Percentiles rank a stretch among this genome's conserved stretches.
Conservation (phyloP, 2,888 invertebrate genomes). For the Chloromyia formosa region DNA sequence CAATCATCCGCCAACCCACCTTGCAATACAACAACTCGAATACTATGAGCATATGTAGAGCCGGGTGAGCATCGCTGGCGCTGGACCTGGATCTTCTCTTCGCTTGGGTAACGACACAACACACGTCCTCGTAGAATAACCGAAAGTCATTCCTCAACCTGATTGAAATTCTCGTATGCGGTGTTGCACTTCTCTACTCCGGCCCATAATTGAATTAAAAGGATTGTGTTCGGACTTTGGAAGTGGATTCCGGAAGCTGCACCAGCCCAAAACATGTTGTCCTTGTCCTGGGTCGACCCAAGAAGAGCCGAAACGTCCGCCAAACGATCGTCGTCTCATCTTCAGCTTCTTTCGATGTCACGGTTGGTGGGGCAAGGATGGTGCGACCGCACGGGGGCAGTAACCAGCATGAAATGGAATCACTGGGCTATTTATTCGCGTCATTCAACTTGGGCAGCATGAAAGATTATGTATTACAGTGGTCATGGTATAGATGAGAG, state of each 20-base stretch:
- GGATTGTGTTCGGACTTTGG: slow-evolving; percentile 26
- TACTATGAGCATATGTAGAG: too few species aligned
- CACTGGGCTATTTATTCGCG: slow-evolving; percentile 32
- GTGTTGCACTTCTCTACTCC: slow-evolving; percentile 29
- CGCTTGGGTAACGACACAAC: background rate
- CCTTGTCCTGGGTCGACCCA: background rate
- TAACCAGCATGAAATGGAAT: slow-evolving; percentile 15
- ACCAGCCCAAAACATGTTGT: background rate
- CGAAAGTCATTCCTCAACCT: slow-evolving; percentile 41
- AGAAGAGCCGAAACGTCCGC: background rate
- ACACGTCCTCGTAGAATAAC: slow-evolving; percentile 35
- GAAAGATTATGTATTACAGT: slow-evolving; percentile 3
- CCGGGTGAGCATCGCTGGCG: too few species aligned
- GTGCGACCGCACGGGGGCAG: too few species aligned
- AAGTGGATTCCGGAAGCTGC: slow-evolving; percentile 1
- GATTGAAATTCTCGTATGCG: slow-evolving; percentile 43
- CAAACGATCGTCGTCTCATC: too few species aligned
- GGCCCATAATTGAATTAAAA: slow-evolving; percentile 41
- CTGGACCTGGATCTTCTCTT: too few species aligned
- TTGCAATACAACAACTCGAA: too few species aligned
- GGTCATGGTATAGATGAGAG: slow-evolving; percentile 4
- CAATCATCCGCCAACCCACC: background rate
- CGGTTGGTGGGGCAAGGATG: background rate
- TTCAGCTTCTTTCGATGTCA: background rate
- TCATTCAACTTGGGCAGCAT: slow-evolving; percentile 26